phyloP scores from a whole-genome alignment of 2,797 vertebrate genomes.

The Arctocebus calabarensis region DNA sequence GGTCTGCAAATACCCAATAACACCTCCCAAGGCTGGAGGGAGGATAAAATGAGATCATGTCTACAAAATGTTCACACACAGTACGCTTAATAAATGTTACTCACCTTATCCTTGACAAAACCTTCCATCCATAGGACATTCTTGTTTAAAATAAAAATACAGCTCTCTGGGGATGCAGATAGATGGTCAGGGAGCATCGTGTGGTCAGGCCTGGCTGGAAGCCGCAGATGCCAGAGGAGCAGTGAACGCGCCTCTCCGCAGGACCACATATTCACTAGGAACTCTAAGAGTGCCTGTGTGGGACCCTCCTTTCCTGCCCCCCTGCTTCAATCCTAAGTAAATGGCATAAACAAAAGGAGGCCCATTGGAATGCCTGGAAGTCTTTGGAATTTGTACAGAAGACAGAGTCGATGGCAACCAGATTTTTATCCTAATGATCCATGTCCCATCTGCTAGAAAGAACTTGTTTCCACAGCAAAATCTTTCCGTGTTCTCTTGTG shows the following conservation, averaged over 20 bases:
- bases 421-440: constrained; percentile 28
- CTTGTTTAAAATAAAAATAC: background rate
- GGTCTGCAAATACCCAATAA: background rate
- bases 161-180: background rate
- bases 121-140: background rate
- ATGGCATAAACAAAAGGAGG: background rate
- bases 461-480: background rate
- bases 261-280: background rate
- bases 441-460: background rate
- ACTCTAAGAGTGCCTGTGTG: background rate
- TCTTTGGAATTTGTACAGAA: background rate
- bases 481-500: background rate
- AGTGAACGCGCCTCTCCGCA: background rate
- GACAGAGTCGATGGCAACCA: background rate
- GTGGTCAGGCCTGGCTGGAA: background rate
- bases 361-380: background rate
- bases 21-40: background rate
- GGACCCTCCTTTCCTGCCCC: background rate
- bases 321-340: background rate
- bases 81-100: background rate
- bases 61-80: background rate
- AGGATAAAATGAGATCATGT: constrained; percentile 52
- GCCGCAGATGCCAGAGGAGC: background rate
- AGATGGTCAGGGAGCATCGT: background rate
- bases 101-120: constrained; percentile 18